Base-by-base conservation (phyloP, 2,797 vertebrate genomes). In the Momotus momota region DNA sequence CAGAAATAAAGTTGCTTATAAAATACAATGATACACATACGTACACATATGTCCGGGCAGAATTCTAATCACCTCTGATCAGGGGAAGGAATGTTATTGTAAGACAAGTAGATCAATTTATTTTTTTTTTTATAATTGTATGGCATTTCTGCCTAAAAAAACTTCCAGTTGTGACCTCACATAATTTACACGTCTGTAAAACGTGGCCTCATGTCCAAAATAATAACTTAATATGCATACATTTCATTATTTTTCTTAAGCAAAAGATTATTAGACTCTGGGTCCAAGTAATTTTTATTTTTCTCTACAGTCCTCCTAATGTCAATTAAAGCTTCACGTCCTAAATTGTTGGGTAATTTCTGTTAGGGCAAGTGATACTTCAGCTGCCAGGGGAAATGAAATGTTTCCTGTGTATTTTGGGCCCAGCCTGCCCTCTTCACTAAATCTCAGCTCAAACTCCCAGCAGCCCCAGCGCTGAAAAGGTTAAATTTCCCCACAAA, bases 401-500 rank as follows among this genome's bases (percentile, higher is more conserved):
- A 80, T 6, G 1, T 54, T 71, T 60, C 51, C 29, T 40, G 20
- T 55, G 27, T 52, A 55, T 54, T 94, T 79, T 57, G 38, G 49
- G 54, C 38, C 40, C 19, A 60, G 12, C 9, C 35, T 67, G 25
- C 40, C 14, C 46, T 64, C 38, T 40, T 81, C 61, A 60, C 27
- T 33, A 70, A 74, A 60, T 52, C 51, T 51, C 41, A 79, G 35
- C 35, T 81, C 57, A 58, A 93, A 45, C 52, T 81, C 90, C 52
- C 57, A 92, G 52, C 29, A 78, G 29, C 46, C 38, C n/a, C 61
- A 73, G 74, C 1, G 0, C 21, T 40, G 27, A n/a, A 85, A 81
- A 77, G 51, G 70, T 80, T 91, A 78, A 84, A 57, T 84, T 89
- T 66, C 55, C 73, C 74, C 57, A 73, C 25, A 86, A 73, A 26